Percentiles rank a stretch among this genome's conserved stretches.
phyloP scores from a whole-genome alignment of 2,113 vertebrate genomes.

The Vulpes lagopus region DNA sequence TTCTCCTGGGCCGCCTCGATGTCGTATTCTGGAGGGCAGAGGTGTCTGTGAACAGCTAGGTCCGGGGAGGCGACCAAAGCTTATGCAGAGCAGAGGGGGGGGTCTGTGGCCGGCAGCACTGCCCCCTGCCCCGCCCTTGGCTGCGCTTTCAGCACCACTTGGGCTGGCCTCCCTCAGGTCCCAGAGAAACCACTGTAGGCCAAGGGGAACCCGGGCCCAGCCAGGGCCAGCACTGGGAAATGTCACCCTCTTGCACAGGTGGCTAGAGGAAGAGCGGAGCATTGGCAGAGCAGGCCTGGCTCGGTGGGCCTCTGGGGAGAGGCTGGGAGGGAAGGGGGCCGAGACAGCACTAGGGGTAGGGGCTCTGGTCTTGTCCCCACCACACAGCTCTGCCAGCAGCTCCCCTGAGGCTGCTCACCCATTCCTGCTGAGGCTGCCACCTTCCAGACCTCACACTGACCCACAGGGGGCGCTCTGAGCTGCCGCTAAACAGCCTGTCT shows the following conservation, averaged over 20 bases:
- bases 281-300: neutral
- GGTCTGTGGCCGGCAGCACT: fast-evolving
- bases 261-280: neutral
- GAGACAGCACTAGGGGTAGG: neutral
- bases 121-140: fast-evolving
- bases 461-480: neutral
- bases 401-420: neutral
- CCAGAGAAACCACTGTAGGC: fast-evolving
- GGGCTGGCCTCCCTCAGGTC: neutral
- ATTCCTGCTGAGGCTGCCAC: neutral
- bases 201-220: neutral
- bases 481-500: neutral
- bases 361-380: neutral
- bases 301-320: neutral
- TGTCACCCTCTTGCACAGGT: neutral
- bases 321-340: neutral
- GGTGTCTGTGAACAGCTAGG: neutral
- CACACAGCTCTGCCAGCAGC: neutral
- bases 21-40: slow-evolving; percentile 88
- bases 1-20: slow-evolving; percentile 87
- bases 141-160: neutral
- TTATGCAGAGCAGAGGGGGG: neutral
- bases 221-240: neutral
- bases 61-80: neutral
- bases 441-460: neutral